Evolutionary conservation across 2,888 invertebrate species (phyloP), one percentile per base, ranked within the genome.

Genomic region (Chaetogeoica ovagalla): DNA sequence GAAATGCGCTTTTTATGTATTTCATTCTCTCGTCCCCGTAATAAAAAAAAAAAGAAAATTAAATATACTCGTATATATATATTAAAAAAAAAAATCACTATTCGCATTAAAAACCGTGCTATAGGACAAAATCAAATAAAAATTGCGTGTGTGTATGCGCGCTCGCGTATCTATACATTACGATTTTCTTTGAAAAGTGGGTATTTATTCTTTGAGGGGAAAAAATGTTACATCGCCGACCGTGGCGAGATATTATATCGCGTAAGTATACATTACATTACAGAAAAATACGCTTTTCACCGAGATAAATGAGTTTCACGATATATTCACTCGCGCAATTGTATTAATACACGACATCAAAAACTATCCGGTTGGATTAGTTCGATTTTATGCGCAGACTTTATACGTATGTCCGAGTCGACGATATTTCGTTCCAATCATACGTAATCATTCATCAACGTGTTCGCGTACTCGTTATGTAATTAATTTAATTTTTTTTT

Each of bases 191-290:
- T 55, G 19, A 21, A 39, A 63, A 43, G 43, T 9, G 52, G 39
- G 52, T 74, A 62, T 57, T 65, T 74, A 74, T 55, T 37, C 63
- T 15, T 19, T 9, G 48, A 11, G 7, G 21, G 48, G 23, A 52
- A 52, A 69, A 62, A 65, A 65, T 65, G 66, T 74, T 57, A 57
- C 57, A 66, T 21, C 55, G 21, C 37, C 52, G 55, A 19, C 73
- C 39, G 65, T 66, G 39, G 17, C 13, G 30, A 1, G 30, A 13
- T 9, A 55, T 39, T 57, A 21, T 57, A 39, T 65, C 48, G 13
- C 48, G 48, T 48, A 30, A 30, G 30, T 4, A n/a, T n/a, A 48
- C 48, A 55, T 65, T 74, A 60, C 48, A 55, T 15, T 68, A 57
- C n/a, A 55, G 15, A 39, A 23, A 66, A 66, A 48, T 15, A 11